phyloP scores from a whole-genome alignment of 2,888 invertebrate species.

The Colletes collaris region DNA sequence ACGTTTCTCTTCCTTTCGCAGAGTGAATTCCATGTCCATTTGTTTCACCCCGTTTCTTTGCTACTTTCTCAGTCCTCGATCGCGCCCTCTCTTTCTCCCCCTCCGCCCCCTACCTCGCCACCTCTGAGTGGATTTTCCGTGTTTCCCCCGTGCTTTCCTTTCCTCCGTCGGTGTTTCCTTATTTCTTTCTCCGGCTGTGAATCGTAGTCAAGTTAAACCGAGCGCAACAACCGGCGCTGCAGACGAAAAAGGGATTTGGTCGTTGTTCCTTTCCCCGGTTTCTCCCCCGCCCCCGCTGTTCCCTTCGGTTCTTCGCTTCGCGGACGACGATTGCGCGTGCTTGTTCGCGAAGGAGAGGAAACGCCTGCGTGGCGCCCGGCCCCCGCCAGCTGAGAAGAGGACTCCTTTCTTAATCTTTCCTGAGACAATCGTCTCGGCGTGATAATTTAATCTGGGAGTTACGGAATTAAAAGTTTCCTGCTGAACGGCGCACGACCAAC shows the following conservation, averaged over 20 bases:
- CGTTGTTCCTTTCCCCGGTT: conserved; percentile 44
- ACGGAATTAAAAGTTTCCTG: conserved; percentile 82
- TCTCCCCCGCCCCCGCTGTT: background rate
- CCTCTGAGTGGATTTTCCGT: background rate
- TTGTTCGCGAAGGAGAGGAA: conserved; percentile 44
- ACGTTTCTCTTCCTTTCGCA: background rate
- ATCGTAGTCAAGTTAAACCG: conserved; percentile 68
- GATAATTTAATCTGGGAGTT: conserved; percentile 82
- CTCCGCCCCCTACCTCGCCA: background rate
- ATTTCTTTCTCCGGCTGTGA: conserved; percentile 58
- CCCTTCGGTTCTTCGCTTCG: conserved; percentile 12
- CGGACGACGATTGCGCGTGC: conserved; percentile 64
- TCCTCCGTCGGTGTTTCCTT: conserved; percentile 49
- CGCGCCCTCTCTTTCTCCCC: conserved; percentile 17
- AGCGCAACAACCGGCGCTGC: conserved; percentile 70
- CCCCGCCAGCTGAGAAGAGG: conserved; percentile 46
- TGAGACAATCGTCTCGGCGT: conserved; percentile 80
- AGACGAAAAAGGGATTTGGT: conserved; percentile 69
- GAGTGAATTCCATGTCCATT: conserved; percentile 54
- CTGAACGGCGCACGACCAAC: conserved; percentile 73
- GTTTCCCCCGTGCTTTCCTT: conserved; percentile 26
- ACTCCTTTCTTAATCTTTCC: conserved; percentile 79
- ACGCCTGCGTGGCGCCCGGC: conserved; percentile 57
- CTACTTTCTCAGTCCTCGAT: conserved; percentile 6
- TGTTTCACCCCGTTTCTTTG: conserved; percentile 52